phyloP scores from a whole-genome alignment of 2,888 invertebrate species.

The Habrosyne pyritoides region DNA sequence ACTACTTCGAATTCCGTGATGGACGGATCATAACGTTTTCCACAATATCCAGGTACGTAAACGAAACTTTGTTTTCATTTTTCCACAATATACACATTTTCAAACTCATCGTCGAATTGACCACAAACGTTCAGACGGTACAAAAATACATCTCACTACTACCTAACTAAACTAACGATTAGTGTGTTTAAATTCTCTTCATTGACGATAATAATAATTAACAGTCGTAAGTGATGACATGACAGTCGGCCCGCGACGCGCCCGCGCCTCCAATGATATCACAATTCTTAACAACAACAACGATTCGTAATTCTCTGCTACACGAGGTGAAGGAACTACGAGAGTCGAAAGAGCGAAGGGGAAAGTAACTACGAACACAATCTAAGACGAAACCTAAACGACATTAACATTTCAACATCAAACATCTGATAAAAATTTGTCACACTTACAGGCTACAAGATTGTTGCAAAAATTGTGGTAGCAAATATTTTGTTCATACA shows the following conservation, averaged over 20 bases:
- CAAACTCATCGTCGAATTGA: slow-evolving; percentile 62
- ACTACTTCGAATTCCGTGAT: slow-evolving; percentile 67
- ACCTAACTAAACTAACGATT: slow-evolving; percentile 69
- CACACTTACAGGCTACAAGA: slow-evolving; percentile 58
- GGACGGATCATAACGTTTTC: slow-evolving; percentile 70
- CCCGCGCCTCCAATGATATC: slow-evolving; percentile 61
- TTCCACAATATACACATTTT: slow-evolving; percentile 17
- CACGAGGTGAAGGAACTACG: slow-evolving; percentile 13
- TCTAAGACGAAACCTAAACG: slow-evolving; percentile 51
- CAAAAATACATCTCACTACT: slow-evolving; percentile 79
- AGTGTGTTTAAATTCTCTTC: slow-evolving; percentile 47
- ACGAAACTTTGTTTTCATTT: slow-evolving; percentile 47
- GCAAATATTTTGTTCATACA: slow-evolving; percentile 70
- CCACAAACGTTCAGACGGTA: slow-evolving; percentile 60
- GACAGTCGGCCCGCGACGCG: slow-evolving; percentile 45
- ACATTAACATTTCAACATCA: slow-evolving; percentile 57
- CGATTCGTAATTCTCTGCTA: slow-evolving; percentile 29
- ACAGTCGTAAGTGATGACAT: slow-evolving; percentile 31
- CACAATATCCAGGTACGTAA: slow-evolving; percentile 66
- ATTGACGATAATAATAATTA: slow-evolving; percentile 23
- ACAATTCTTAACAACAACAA: slow-evolving; percentile 71
- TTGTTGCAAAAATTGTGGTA: slow-evolving; percentile 77
- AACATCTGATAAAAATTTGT: slow-evolving; percentile 66
- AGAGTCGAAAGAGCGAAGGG: slow-evolving; percentile 20
- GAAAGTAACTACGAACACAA: slow-evolving; percentile 27